Conservation (phyloP, 2,797 vertebrate species). For the Catamblyrhynchus diadema region DNA sequence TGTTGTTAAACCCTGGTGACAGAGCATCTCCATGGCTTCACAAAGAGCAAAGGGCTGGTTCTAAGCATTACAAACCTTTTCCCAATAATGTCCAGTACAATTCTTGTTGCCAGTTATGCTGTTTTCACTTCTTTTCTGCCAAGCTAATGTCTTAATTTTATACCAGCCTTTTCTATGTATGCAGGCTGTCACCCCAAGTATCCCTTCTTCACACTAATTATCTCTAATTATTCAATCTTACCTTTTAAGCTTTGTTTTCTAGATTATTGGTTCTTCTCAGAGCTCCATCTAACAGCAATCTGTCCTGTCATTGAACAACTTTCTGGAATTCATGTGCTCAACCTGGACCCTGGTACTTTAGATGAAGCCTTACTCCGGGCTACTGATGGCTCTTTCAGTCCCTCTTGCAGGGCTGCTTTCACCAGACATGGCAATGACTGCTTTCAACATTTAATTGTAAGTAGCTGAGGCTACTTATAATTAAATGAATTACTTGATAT, state of each 20-base stretch:
- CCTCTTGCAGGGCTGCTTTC: background rate
- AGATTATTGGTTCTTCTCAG: background rate
- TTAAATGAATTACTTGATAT: background rate
- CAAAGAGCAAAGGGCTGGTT: background rate
- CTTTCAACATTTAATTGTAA: background rate
- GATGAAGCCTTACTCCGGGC: background rate
- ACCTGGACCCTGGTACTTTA: background rate
- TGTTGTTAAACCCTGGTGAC: background rate
- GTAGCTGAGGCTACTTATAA: background rate
- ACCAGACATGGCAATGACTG: background rate
- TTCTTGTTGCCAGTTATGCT: background rate
- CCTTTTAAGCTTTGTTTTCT: background rate
- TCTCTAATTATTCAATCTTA: background rate
- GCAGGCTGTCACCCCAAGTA: background rate
- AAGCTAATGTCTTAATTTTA: background rate
- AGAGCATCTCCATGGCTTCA: background rate
- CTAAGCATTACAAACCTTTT: background rate
- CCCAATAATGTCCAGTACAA: background rate
- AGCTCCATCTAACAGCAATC: background rate
- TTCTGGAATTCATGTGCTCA: background rate
- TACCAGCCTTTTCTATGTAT: background rate
- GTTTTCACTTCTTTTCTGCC: background rate
- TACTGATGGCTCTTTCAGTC: background rate
- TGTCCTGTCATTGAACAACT: background rate
- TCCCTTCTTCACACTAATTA: background rate